Evolutionary conservation across 2,888 invertebrate genomes (phyloP), one percentile per base, ranked within the genome.

Genomic region (Taenaris catops): DNA sequence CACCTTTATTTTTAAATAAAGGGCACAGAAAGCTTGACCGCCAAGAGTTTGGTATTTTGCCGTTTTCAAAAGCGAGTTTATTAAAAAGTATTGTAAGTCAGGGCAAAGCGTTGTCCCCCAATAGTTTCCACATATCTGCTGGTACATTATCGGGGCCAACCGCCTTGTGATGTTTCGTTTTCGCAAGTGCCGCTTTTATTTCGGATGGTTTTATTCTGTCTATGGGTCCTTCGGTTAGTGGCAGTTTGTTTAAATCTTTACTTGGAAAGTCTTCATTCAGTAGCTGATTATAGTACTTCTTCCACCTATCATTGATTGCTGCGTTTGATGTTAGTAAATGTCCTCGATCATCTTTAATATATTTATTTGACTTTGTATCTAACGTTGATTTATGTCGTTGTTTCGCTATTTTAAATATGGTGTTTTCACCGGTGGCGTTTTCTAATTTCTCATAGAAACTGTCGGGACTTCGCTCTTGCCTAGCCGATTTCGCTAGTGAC

Each of bases 1-100:
- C 46, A 4, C 35, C 42, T 14, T 40, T 46, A 10, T 23, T 32
- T 16, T 32, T 24, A 24, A 23, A 32, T 7, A 33, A 33, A 1
- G 20, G 25, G 2, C 9, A 1, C 5, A 33, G 2, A 7, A 4
- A 17, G 7, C 19, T 34, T 18, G 4, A 8, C 10, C 25, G 19
- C 25, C 34, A 34, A 2, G 25, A 6, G 7, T 34, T 25, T 1
- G 20, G 25, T 4, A 34, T 34, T 4, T 7, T 1, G n/a, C 17
- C 25, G 9, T 17, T 34, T 6, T 1, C 5, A 8, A 34, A n/a
- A n/a, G n/a, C n/a, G 2, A 34, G 7, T 8, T 11, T 25, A 16
- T 33, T 33, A 4, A 14, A 12, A 18, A 33, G 8, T 25, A 10
- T 18, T 1, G 33, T 33, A 2, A 25, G 34, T 12, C 25, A 34